Evolutionary conservation across 2,888 invertebrate species (phyloP), one percentile per base, ranked within the genome.

Genomic region (Drosophila ustulata): DNA sequence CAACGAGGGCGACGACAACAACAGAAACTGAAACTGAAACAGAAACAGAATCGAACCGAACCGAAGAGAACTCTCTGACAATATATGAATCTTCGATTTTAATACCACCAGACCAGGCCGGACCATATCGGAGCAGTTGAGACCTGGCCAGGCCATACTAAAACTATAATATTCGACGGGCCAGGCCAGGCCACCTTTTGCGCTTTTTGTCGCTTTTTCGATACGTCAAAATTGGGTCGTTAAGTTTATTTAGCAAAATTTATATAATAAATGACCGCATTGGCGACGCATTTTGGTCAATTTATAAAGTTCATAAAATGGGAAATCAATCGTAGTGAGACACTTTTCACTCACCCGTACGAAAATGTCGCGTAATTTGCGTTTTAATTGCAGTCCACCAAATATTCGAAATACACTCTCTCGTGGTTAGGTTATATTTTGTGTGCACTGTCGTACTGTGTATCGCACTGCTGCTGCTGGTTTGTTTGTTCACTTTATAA

Each of bases 301-400:
- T 80, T 82, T 71, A 74, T 74, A 55, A 80, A 75, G 82, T 75
- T 67, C 59, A 89, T 56, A 55, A 28, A 72, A 65, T 83, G 59
- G 53, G 53, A 71, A 75, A 91, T 80, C 75, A 75, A 78, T 88
- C 76, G 62, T 90, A 88, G 90, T 91, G 89, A 53, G 76, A 62
- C 79, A 89, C 80, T 87, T 86, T 77, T 79, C 71, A 90, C 90
- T 90, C 74, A 90, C 90, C 90, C 86, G 86, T 90, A 86, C n/a
- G 62, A 90, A 84, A 86, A 83, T 77, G 73, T 76, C 69, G 71
- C 73, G 82, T 79, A 83, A 88, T 89, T 86, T 82, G 71, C 75
- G 75, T 67, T 77, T 90, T 80, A 90, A 89, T 87, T 90, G 74
- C 78, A 66, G 61, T 70, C 45, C 41, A 13, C 34, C 46, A 41